Evolutionary conservation across 2,888 invertebrate genomes (phyloP).

Genomic region (Andrena bucephala): DNA sequence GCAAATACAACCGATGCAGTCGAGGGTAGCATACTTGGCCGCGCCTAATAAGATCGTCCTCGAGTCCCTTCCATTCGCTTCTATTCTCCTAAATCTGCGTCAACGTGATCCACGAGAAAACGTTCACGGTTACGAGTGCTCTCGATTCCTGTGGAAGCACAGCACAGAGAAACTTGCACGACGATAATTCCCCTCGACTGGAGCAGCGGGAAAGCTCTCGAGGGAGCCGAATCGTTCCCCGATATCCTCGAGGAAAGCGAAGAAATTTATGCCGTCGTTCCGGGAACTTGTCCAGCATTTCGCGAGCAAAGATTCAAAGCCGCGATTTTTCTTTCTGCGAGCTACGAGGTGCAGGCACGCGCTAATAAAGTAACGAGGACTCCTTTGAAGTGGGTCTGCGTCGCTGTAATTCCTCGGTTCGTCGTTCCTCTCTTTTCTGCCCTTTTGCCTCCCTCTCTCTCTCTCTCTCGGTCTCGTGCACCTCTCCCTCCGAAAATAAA

Average conservation of each 20-base stretch:
- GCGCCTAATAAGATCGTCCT: slow-evolving; percentile 5
- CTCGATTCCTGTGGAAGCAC: too few relatives aligned
- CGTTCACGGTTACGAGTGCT: too few relatives aligned
- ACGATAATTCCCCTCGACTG: not conserved
- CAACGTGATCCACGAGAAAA: not conserved
- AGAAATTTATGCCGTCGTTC: slow-evolving; percentile 51
- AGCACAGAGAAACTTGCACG: too few relatives aligned
- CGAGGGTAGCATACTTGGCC: slow-evolving; percentile 22
- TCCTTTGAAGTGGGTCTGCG: slow-evolving; percentile 77
- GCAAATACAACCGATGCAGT: slow-evolving; percentile 44
- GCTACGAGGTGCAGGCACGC: slow-evolving; percentile 27
- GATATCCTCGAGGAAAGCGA: slow-evolving; percentile 16
- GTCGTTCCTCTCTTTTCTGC: slow-evolving; percentile 22
- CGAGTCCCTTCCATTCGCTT: slow-evolving; percentile 10
- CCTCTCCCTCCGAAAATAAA: slow-evolving; percentile 72
- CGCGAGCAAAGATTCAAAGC: slow-evolving; percentile 55
- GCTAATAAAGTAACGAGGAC: slow-evolving; percentile 74
- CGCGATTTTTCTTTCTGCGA: slow-evolving; percentile 60
- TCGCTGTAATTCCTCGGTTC: slow-evolving; percentile 73
- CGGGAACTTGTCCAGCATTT: slow-evolving; percentile 23
- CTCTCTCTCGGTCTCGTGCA: slow-evolving; percentile 36
- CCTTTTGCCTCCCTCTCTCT: slow-evolving; percentile 46
- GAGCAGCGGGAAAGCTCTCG: not conserved
- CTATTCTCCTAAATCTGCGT: slow-evolving; percentile 1
- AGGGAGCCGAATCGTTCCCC: not conserved